Evolutionary conservation across 2,888 invertebrate species (phyloP).

Genomic region (Ceratothoa steindachneri): DNA sequence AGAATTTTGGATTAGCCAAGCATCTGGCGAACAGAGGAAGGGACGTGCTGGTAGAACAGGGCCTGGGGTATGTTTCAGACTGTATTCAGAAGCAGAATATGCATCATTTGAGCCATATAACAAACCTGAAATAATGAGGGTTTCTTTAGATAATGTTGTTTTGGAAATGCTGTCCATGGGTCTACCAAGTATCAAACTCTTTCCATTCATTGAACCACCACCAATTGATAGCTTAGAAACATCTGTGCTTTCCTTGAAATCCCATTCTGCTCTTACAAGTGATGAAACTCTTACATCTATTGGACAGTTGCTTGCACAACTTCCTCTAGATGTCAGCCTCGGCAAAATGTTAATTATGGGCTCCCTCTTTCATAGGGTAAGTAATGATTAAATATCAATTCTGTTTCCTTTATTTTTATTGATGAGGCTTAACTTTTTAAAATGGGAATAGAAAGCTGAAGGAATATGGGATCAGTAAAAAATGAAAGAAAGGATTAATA

Average conservation of each 20-base stretch:
- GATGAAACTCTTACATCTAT: conserved; percentile 74
- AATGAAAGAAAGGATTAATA: too few relatives aligned
- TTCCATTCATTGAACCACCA: conserved; percentile 95
- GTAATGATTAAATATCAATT: background rate
- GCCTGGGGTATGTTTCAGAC: conserved; percentile 88
- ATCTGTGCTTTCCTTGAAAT: conserved; percentile 77
- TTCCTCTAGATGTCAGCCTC: conserved; percentile 90
- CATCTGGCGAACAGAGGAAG: conserved; percentile 93
- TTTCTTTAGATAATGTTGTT: conserved; percentile 85
- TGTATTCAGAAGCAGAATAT: conserved; percentile 80
- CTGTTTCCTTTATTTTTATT: too few relatives aligned
- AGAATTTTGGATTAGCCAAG: conserved; percentile 96
- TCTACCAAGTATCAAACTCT: conserved; percentile 79
- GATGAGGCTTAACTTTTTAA: background rate
- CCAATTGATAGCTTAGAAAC: conserved; percentile 76
- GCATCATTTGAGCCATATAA: conserved; percentile 74
- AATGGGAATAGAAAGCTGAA: background rate
- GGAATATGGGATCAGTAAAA: background rate
- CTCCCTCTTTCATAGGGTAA: conserved; percentile 71
- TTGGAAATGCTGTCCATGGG: conserved; percentile 92
- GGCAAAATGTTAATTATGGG: conserved; percentile 95
- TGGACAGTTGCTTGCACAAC: conserved; percentile 76
- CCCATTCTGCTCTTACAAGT: conserved; percentile 61
- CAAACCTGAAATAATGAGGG: conserved; percentile 87
- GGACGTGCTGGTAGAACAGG: conserved; percentile 74